A percentile compares a stretch with the other conserved stretches of the same genome.
Conservation (phyloP, 2,888 invertebrate species). For the Beris chalybata region DNA sequence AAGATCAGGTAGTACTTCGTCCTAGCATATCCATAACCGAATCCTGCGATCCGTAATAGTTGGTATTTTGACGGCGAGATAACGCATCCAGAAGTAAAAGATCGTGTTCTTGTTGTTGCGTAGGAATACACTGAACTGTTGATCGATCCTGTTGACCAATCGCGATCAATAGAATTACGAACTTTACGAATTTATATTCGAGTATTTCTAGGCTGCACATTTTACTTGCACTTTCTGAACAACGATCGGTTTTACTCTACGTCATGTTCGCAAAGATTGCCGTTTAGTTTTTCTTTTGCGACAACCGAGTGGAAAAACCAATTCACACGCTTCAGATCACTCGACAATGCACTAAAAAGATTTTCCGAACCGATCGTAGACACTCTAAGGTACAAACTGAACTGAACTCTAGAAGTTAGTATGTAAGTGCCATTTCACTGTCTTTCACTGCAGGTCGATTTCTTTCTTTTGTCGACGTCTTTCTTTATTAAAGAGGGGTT, state of each 20-base stretch:
- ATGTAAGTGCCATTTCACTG: constrained; percentile 36
- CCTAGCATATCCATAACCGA: constrained; percentile 83
- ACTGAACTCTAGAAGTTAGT: constrained; percentile 23
- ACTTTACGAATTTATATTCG: constrained; percentile 16
- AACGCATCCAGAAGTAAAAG: constrained; percentile 72
- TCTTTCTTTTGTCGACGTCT: constrained; percentile 30
- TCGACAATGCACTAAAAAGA: constrained; percentile 11
- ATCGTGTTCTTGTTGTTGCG: constrained; percentile 71
- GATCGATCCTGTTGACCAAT: constrained; percentile 1
- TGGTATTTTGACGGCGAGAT: constrained; percentile 62
- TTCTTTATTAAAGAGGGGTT: constrained; percentile 27
- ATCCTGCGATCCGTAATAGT: constrained; percentile 58
- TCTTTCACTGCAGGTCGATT: constrained; percentile 28
- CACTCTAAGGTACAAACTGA: constrained; percentile 21
- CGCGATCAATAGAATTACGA: constrained; percentile 20
- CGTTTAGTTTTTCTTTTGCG: no score
- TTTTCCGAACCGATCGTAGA: background rate
- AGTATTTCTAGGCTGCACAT: constrained; percentile 27
- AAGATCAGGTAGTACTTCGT: constrained; percentile 66
- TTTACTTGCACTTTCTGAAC: constrained; percentile 32
- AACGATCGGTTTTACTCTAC: constrained; percentile 2
- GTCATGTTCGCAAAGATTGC: constrained; percentile 19
- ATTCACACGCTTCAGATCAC: constrained; percentile 21
- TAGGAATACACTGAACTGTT: constrained; percentile 46
- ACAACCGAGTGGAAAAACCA: constrained; percentile 6